These are phyloP conservation scores for Diachasma alloeum DNA, from an alignment of 1,140 invertebrate genomes.

Conservation along the genomic window DNA sequence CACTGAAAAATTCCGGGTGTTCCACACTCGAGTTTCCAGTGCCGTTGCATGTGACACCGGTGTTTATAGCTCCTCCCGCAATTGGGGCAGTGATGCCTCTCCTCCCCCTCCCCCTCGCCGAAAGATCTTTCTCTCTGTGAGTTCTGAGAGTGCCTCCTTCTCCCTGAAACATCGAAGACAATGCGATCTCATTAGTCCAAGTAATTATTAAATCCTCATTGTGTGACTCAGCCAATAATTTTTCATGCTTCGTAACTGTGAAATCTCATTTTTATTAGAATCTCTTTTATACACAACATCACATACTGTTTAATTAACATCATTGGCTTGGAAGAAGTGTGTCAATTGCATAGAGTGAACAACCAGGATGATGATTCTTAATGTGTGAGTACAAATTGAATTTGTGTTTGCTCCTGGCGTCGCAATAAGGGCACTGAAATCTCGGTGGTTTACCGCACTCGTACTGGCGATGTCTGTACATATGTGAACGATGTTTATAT, in stretches of 20 bases:
- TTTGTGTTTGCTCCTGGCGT: slow-evolving; percentile 15
- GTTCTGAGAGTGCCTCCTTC: neutral
- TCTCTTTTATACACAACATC: neutral
- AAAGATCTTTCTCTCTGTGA: neutral
- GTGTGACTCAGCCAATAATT: neutral
- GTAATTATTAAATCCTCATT: neutral
- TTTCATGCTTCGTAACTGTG: neutral
- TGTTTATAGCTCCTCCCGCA: slow-evolving; percentile 61
- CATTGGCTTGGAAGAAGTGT: neutral
- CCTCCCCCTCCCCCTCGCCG: no score
- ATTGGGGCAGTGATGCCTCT: slow-evolving; percentile 43
- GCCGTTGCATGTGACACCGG: slow-evolving; percentile 51
- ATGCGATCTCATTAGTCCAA: no score
- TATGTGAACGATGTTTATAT: slow-evolving; percentile 17
- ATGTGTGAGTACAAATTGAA: slow-evolving; percentile 38
- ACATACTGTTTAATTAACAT: neutral
- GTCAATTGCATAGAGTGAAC: slow-evolving; percentile 19
- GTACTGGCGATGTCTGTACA: slow-evolving; percentile 22
- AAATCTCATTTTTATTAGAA: slow-evolving; percentile 1
- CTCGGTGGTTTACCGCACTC: slow-evolving; percentile 27
- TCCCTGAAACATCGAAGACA: neutral
- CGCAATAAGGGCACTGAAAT: slow-evolving; percentile 45
- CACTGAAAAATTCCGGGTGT: slow-evolving; percentile 66
- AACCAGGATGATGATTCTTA: slow-evolving; percentile 29
- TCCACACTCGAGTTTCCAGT: slow-evolving; percentile 67